Conservation (phyloP, 2,888 invertebrate genomes). For the Patella ulyssiponensis region DNA sequence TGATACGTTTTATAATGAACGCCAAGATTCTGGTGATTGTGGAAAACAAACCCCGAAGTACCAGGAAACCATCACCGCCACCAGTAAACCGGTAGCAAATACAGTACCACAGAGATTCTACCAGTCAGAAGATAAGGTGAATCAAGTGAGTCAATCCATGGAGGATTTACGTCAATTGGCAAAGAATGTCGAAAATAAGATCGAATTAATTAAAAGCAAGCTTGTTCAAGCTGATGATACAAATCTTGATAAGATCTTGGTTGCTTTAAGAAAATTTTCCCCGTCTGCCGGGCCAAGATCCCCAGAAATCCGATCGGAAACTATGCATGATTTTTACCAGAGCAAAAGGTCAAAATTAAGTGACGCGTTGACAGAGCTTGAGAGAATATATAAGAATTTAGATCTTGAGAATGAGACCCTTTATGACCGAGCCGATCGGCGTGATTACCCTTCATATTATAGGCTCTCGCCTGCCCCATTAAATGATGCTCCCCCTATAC, state of each 20-base stretch:
- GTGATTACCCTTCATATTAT: conserved; percentile 36
- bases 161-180: conserved; percentile 60
- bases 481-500: conserved; percentile 5
- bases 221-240: conserved; percentile 60
- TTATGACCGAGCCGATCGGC: conserved; percentile 38
- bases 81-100: conserved; percentile 23
- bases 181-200: conserved; percentile 57
- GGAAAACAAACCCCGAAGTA: neutral
- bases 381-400: conserved; percentile 62
- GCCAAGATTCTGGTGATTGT: neutral
- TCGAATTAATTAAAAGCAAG: conserved; percentile 56
- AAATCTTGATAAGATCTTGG: conserved; percentile 58
- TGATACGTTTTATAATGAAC: neutral
- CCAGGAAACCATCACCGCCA: neutral
- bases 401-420: conserved; percentile 53
- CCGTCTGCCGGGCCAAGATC: conserved; percentile 50
- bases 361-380: conserved; percentile 65
- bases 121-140: conserved; percentile 14
- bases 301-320: conserved; percentile 44
- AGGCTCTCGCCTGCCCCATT: conserved; percentile 9
- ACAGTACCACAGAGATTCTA: conserved; percentile 19
- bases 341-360: conserved; percentile 58
- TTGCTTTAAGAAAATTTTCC: conserved; percentile 57
- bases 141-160: conserved; percentile 53
- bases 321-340: conserved; percentile 49